Conservation (phyloP, 2,888 invertebrate species). For the Drosophila prolongata region DNA sequence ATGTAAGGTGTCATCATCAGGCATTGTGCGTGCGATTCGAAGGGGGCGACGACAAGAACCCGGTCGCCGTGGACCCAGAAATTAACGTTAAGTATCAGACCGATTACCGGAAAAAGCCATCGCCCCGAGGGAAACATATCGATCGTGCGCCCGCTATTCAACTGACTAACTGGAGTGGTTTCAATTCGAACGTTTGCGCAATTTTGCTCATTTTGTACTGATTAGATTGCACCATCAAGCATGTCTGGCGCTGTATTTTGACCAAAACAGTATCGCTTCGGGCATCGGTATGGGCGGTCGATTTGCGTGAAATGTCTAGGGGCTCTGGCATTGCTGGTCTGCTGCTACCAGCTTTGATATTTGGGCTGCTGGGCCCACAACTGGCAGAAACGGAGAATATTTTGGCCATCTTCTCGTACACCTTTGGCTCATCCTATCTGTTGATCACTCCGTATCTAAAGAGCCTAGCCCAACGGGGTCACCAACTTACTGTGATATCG, state of each 20-base stretch:
- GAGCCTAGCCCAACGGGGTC: slow-evolving; percentile 46
- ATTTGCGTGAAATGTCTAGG: slow-evolving; percentile 26
- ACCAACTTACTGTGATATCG: slow-evolving; percentile 61
- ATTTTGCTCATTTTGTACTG: slow-evolving; percentile 7
- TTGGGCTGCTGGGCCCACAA: slow-evolving; percentile 28
- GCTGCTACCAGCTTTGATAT: slow-evolving; percentile 20
- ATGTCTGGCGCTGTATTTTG: neutral
- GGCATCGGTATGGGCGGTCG: slow-evolving; percentile 54
- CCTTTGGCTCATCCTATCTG: slow-evolving; percentile 62
- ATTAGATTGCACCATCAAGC: slow-evolving; percentile 24
- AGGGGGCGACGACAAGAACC: slow-evolving; percentile 67
- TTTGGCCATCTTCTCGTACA: slow-evolving; percentile 65
- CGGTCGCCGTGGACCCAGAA: slow-evolving; percentile 26
- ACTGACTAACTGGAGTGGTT: slow-evolving; percentile 6
- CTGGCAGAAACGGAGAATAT: slow-evolving; percentile 49
- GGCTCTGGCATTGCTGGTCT: slow-evolving; percentile 8
- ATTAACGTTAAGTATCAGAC: slow-evolving; percentile 1
- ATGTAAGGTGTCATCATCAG: slow-evolving; percentile 72
- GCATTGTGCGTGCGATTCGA: slow-evolving; percentile 68
- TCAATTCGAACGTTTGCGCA: neutral
- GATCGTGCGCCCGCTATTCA: neutral
- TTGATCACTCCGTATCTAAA: slow-evolving; percentile 58
- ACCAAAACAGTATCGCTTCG: slow-evolving; percentile 38
- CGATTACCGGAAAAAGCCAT: slow-evolving; percentile 17
- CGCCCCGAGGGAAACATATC: slow-evolving; percentile 27